phyloP scores from a whole-genome alignment of 2,888 invertebrate genomes.

The Fissipunctia ypsillon region DNA sequence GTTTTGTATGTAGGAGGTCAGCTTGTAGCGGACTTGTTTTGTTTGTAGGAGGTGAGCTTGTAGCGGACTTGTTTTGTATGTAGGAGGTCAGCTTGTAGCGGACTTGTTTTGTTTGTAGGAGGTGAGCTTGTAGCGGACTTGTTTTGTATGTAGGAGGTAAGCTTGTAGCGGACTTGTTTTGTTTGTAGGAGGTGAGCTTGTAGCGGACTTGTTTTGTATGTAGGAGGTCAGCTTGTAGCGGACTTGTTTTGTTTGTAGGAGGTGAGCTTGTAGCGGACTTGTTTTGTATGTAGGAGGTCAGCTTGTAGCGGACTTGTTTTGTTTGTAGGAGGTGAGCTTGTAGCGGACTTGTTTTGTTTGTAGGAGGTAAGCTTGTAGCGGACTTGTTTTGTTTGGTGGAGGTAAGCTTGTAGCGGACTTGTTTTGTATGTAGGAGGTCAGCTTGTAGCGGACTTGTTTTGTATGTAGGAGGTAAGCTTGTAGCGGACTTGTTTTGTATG shows the following conservation, averaged over 20 bases:
- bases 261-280: constrained; percentile 32
- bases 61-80: constrained; percentile 25
- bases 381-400: not conserved
- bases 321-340: constrained; percentile 13
- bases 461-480: constrained; percentile 13
- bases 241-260: not conserved
- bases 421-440: constrained; percentile 4
- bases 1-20: constrained; percentile 4
- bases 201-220: constrained; percentile 25
- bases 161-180: constrained; percentile 27
- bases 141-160: constrained; percentile 5
- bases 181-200: constrained; percentile 13
- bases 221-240: constrained; percentile 31
- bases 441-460: constrained; percentile 27
- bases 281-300: constrained; percentile 4
- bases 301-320: constrained; percentile 27
- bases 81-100: constrained; percentile 31
- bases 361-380: constrained; percentile 31
- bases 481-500: constrained; percentile 25
- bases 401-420: constrained; percentile 33
- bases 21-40: constrained; percentile 27
- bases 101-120: not conserved
- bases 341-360: constrained; percentile 25
- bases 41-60: constrained; percentile 13
- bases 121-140: constrained; percentile 32